Evolutionary conservation across 92 coral and sea anemone genomes (phyloP).

Genomic region (Palythoa heliodiscus): DNA sequence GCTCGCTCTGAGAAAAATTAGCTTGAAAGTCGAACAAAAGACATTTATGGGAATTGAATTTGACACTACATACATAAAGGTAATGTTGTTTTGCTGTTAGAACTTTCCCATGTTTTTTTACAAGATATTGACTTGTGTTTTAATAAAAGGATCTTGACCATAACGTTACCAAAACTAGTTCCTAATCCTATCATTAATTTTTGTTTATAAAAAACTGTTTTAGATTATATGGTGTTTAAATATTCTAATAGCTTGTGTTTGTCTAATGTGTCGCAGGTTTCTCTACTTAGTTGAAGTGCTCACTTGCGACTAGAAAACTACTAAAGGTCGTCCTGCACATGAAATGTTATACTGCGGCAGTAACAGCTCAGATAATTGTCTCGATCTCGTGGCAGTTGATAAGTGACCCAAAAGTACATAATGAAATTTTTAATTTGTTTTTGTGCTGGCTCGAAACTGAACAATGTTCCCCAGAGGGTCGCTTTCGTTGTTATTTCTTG

Average conservation of each 20-base stretch:
- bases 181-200: too few relatives aligned
- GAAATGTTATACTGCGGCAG: too few relatives aligned
- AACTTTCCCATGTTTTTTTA: neutral
- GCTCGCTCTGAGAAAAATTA: slow-evolving; percentile 30
- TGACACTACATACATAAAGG: slow-evolving; percentile 35
- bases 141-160: neutral
- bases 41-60: slow-evolving; percentile 37
- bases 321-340: too few relatives aligned
- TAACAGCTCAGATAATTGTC: too few relatives aligned
- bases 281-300: too few relatives aligned
- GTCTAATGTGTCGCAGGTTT: too few relatives aligned
- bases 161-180: too few relatives aligned
- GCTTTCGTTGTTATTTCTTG: neutral
- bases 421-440: neutral
- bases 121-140: neutral
- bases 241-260: too few relatives aligned
- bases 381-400: neutral
- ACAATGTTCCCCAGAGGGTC: neutral
- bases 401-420: neutral
- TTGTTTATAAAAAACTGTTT: too few relatives aligned
- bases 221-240: too few relatives aligned
- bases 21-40: slow-evolving; percentile 37
- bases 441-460: neutral
- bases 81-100: neutral
- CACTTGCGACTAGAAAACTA: too few relatives aligned